A percentile compares a stretch with the other conserved stretches of the same genome.
These are phyloP conservation scores for Fabriciana adippe DNA, from an alignment of 2,888 invertebrate species.

Conservation along the genomic window DNA sequence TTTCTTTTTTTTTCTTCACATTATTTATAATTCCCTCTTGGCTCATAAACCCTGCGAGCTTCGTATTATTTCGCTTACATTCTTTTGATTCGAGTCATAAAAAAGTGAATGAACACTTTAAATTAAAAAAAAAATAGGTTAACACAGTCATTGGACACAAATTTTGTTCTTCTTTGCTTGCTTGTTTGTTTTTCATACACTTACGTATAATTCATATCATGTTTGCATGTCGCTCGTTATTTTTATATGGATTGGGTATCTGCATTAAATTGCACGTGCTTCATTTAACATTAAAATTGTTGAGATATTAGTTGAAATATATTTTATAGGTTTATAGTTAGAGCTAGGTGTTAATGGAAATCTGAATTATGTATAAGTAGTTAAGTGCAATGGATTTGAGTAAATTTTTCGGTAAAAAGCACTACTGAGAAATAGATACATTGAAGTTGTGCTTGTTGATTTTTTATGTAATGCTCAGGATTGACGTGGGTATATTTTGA, in stretches of 20 bases:
- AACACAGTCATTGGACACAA: constrained; percentile 12
- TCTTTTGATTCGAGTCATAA: no score
- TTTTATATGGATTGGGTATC: constrained; percentile 4
- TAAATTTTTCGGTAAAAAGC: not conserved
- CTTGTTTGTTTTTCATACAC: constrained; percentile 1
- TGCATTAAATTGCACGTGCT: constrained; percentile 7
- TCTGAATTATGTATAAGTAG: not conserved
- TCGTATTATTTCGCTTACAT: no score
- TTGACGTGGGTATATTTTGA: not conserved
- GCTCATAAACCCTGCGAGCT: no score
- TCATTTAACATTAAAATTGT: not conserved
- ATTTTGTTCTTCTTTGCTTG: constrained; percentile 2
- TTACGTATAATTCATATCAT: not conserved
- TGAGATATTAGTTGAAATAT: not conserved
- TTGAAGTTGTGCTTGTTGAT: not conserved
- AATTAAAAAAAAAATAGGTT: not conserved
- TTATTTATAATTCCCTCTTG: no score
- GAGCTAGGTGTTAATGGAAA: not conserved
- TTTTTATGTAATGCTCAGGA: not conserved
- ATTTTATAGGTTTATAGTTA: not conserved
- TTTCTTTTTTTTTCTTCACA: not conserved
- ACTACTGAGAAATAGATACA: not conserved
- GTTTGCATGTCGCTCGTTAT: constrained; percentile 3
- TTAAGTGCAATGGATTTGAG: not conserved
- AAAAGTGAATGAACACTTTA: no score